Percentiles rank a stretch among this genome's conserved stretches.
Conservation (phyloP, 2,797 vertebrate species). For the Silurus lanzhouensis region DNA sequence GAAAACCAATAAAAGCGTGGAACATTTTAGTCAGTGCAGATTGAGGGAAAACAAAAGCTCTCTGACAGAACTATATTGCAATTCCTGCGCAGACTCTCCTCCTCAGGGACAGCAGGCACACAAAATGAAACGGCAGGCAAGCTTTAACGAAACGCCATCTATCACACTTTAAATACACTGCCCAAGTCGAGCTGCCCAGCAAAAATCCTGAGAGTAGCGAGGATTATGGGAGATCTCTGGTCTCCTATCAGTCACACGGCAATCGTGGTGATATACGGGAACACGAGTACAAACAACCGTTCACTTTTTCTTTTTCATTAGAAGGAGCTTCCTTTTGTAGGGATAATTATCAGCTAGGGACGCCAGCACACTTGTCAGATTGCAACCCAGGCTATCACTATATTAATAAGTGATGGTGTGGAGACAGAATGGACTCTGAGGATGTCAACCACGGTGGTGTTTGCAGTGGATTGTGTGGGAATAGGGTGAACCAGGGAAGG, state of each 20-base stretch:
- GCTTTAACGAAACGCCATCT: constrained; percentile 72
- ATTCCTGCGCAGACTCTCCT: constrained; percentile 54
- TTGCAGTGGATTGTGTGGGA: constrained; percentile 26
- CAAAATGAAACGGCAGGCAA: constrained; percentile 58
- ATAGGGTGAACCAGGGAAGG: neutral
- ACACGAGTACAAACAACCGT: constrained; percentile 53
- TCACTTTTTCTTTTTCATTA: constrained; percentile 62
- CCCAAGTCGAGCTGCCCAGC: constrained; percentile 64
- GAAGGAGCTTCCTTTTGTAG: constrained; percentile 58
- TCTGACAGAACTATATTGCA: constrained; percentile 63
- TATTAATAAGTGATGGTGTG: constrained; percentile 65
- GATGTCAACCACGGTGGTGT: constrained; percentile 23
- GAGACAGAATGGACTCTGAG: constrained; percentile 55
- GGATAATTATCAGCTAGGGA: constrained; percentile 67
- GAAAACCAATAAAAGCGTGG: constrained; percentile 53
- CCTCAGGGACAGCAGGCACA: constrained; percentile 63
- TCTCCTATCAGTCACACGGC: constrained; percentile 42
- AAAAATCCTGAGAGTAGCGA: constrained; percentile 57
- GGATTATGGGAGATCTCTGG: constrained; percentile 63
- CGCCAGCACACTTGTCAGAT: constrained; percentile 47
- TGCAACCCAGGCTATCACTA: constrained; percentile 41
- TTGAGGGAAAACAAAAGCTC: constrained; percentile 66
- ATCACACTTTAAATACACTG: constrained; percentile 76
- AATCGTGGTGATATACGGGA: constrained; percentile 32
- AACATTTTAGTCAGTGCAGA: constrained; percentile 56